Evolutionary conservation across 2,113 vertebrate species (phyloP), one percentile per base, ranked within the genome.

Genomic region (Hepsetus odoe): DNA sequence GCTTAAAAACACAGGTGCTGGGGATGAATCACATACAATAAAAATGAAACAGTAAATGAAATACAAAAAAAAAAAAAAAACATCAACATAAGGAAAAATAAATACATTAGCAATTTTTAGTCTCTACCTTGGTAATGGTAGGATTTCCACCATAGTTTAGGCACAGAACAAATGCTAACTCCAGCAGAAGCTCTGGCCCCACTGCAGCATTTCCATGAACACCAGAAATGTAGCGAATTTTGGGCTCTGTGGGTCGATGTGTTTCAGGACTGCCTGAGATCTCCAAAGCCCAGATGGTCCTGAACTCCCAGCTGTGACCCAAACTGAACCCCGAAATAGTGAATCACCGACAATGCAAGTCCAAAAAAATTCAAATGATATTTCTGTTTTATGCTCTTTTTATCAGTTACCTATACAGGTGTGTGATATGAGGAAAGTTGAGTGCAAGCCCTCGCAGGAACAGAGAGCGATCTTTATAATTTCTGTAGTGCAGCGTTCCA

Each of bases 141-240:
- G 88, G 59, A 2, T 96, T 97, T 85, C 97, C 97, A 85, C 94
- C 96, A 86, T 98, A 98, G 90, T 95, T 97, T 88, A 96, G 91
- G 81, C 97, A 99, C 35, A 99, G 92, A 80, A 95, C 95, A 59
- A 95, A 92, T 49, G 98, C 97, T 87, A 99, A 93, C 40, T 97
- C 94, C 85, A 98, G 90, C 75, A 99, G 95, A 74, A 99, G 90
- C 88, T 97, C 96, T 0, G 96, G 95, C 74, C 97, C 96, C n/a
- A 96, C 96, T 0, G 97, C 96, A 49, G 96, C 94, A 0, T 99
- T 97, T 2, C 97, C 98, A 2, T 99, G 98, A 86, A 98, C 94
- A 64, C 97, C 98, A 3, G 95, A 96, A 5, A 95, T 94, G 64
- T 97, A 98, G 49, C 95, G 94, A 84, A 98, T 95, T 89, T 96